Base-by-base conservation (phyloP, 2,797 vertebrate species). In the Anguilla marmorata region DNA sequence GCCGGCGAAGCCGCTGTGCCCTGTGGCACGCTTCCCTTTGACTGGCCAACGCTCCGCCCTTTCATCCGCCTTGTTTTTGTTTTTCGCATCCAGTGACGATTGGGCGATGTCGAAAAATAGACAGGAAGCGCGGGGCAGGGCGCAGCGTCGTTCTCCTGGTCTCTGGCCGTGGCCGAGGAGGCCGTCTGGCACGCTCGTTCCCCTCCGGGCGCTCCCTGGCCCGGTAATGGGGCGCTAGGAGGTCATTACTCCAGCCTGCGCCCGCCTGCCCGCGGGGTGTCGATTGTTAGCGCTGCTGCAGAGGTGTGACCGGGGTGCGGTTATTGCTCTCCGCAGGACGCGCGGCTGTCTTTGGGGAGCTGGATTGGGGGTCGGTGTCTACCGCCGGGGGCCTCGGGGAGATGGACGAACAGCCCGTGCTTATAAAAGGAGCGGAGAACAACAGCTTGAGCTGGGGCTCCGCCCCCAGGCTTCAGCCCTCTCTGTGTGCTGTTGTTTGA, bases 251-350 rank as follows among this genome's bases (percentile, higher is more conserved):
- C 80, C 41, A 45, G 19, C 37, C 21, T 5, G 8, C 41, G 45
- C 4, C 11, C 1, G 5, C 8, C 2, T 24, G 8, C 37, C 86
- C 48, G 74, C 54, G 27, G 52, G 86, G 12, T 82, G 48, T 87
- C 45, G 24, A 82, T 41, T 19, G 56, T 87, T 87, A 63, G 80
- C 45, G 33, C 9, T 63, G 30, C 21, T 41, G 37, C 54, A 19
- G 30, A 1, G n/a, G 27, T 30, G 66, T 1, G 66, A 33, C 30
- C 8, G n/a, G 66, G 66, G 6, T 58, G 54, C 50, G 24, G 52
- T 58, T 79, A 79, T 82, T 87, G 76, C 76, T 82, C 54, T 60
- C 41, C 21, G 21, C 52, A 12, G 74, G 54, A 54, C 48, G 27
- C 63, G 12, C 24, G 33, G 72, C 30, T 41, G 86, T 37, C n/a